Base-by-base conservation (phyloP, 2,797 vertebrate species). In the Pseudochirops corinnae region DNA sequence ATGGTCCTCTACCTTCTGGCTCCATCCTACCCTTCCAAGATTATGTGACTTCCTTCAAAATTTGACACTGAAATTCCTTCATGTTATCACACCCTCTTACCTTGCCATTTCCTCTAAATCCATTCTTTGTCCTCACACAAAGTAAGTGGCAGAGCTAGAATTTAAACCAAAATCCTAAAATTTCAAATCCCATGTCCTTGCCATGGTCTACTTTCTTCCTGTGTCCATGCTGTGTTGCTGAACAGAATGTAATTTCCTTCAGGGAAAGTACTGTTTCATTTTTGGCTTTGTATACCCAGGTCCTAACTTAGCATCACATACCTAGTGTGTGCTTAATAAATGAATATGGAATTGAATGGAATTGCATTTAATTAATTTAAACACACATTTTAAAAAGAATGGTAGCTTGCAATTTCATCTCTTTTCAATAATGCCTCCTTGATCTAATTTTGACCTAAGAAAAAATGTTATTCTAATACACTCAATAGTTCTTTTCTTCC, bases 391-490 rank as follows among this genome's bases (percentile, higher is more conserved):
- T n/a, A n/a, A 14, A 67, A n/a, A n/a, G 16, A 67, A 67, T 21
- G 1, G 14, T 67, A 67, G n/a, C 16, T 67, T n/a, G 33, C 5
- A 33, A 67, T 21, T 29, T 57, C 56, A 57, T 4, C 39, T 53
- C 12, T 94, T 93, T 90, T 53, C 31, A 91, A 0, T 62, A 62
- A 87, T 94, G 28, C 24, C 87, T 53, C 56, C 91, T 87, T 4
- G 33, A 58, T 87, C 21, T 55, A 7, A 56, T 2, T 67, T 56
- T 52, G n/a, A 55, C 31, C 14, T 91, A 56, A 46, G 82, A 4
- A 58, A 92, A 92, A 95, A 57, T 56, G 55, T 74, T 28, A 87
- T 90, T 93, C 53, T 58, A 74, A 62, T 31, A 90, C 33, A 50
- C 5, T 33, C 57, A 39, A 56, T 5, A 46, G 14, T 13, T 92